phyloP scores from a whole-genome alignment of 1,140 invertebrate genomes.

The Panagrolaimus sp. region DNA sequence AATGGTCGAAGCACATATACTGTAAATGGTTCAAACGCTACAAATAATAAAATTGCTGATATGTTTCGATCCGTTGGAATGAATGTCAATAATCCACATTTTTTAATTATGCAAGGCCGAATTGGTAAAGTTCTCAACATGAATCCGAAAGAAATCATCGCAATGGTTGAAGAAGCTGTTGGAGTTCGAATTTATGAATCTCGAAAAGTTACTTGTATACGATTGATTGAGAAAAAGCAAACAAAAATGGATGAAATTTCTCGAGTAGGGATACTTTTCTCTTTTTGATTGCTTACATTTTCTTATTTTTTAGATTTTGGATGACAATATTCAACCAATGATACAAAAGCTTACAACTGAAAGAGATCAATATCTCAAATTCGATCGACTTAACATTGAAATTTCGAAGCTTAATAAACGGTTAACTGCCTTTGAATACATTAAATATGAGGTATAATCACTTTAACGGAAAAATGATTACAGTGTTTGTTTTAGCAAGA shows the following conservation, averaged over 20 bases:
- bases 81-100: conserved; percentile 98
- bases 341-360: background rate
- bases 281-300: background rate
- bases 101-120: conserved; percentile 95
- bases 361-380: background rate
- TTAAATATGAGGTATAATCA: background rate
- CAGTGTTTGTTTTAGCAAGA: background rate
- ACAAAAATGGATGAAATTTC: conserved; percentile 80
- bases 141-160: conserved; percentile 92
- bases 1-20: conserved; percentile 78
- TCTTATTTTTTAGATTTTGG: background rate
- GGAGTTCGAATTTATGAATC: conserved; percentile 94
- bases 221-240: conserved; percentile 89
- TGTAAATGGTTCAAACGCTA: conserved; percentile 86
- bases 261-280: conserved; percentile 65
- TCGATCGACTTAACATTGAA: conserved; percentile 1
- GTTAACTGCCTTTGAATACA: background rate
- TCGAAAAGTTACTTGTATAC: conserved; percentile 80
- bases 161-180: conserved; percentile 97
- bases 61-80: conserved; percentile 91
- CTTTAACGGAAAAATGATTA: background rate
- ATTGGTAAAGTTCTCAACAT: conserved; percentile 99
- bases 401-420: background rate
- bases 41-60: conserved; percentile 81
- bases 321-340: conserved; percentile 16